Evolutionary conservation across 2,888 invertebrate genomes (phyloP).

Genomic region (Zonitis immaculata): DNA sequence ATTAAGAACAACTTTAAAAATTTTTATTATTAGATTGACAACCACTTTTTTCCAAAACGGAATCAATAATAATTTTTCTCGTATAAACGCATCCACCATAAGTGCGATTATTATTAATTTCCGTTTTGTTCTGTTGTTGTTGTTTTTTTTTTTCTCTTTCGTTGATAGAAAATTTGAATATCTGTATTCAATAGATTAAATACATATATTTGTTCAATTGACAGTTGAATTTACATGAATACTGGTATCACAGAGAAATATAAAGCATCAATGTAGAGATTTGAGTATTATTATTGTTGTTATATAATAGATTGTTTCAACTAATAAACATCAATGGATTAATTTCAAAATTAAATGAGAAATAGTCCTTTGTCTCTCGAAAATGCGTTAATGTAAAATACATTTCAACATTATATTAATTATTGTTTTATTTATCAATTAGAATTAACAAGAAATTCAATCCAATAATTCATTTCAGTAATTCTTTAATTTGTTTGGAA

Average conservation of each 20-base stretch:
- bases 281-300: background rate
- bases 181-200: no score
- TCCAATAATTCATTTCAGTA: no score
- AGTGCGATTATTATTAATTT: no score
- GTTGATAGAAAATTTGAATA: no score
- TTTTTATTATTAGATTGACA: no score
- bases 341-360: background rate
- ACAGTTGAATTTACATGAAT: background rate
- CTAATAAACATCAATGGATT: background rate
- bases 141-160: no score
- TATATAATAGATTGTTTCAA: background rate
- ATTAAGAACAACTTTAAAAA: no score
- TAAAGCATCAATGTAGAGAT: background rate
- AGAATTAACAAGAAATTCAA: background rate
- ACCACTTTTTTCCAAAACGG: no score
- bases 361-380: background rate
- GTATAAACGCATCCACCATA: no score
- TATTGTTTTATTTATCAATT: background rate
- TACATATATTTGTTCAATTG: background rate
- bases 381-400: background rate
- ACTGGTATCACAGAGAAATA: background rate
- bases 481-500: no score
- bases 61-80: no score
- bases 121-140: no score
- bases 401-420: background rate